Percentiles rank a stretch among this genome's conserved stretches.
These are phyloP conservation scores for Cottus gobio DNA, from an alignment of 2,113 vertebrate species.

Conservation along the genomic window DNA sequence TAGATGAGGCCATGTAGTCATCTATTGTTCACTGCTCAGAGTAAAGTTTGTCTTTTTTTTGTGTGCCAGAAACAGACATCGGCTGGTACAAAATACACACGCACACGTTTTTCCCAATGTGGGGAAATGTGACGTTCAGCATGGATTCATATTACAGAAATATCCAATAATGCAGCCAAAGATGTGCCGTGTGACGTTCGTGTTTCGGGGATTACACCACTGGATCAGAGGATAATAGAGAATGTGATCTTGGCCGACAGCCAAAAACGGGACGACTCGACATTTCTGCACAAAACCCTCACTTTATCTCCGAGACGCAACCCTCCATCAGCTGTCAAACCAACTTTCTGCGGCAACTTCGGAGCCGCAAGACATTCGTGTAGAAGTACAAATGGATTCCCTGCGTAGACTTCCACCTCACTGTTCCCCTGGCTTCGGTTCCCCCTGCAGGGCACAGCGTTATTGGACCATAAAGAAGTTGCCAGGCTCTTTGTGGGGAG, in stretches of 20 bases:
- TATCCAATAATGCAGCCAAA: neutral
- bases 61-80: slow-evolving; percentile 19
- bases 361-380: slow-evolving; percentile 53
- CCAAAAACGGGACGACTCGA: neutral
- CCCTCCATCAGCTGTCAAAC: slow-evolving; percentile 26
- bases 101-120: neutral
- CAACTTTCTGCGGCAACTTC: slow-evolving; percentile 37
- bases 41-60: slow-evolving; percentile 15
- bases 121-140: neutral
- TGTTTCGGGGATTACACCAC: slow-evolving; percentile 9
- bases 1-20: slow-evolving; percentile 42
- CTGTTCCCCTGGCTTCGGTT: slow-evolving; percentile 44
- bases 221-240: neutral
- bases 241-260: neutral
- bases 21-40: slow-evolving; percentile 43
- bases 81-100: neutral
- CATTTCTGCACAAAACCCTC: slow-evolving; percentile 4
- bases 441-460: slow-evolving; percentile 59
- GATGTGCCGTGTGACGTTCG: neutral
- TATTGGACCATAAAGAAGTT: slow-evolving; percentile 67
- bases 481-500: slow-evolving; percentile 37
- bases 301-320: slow-evolving; percentile 11
- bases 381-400: slow-evolving; percentile 10
- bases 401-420: slow-evolving; percentile 40
- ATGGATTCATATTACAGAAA: neutral